Percentiles rank a stretch among this genome's conserved stretches.
Evolutionary conservation across 2,797 vertebrate genomes (phyloP).

Genomic region (Xenentodon cancila): DNA sequence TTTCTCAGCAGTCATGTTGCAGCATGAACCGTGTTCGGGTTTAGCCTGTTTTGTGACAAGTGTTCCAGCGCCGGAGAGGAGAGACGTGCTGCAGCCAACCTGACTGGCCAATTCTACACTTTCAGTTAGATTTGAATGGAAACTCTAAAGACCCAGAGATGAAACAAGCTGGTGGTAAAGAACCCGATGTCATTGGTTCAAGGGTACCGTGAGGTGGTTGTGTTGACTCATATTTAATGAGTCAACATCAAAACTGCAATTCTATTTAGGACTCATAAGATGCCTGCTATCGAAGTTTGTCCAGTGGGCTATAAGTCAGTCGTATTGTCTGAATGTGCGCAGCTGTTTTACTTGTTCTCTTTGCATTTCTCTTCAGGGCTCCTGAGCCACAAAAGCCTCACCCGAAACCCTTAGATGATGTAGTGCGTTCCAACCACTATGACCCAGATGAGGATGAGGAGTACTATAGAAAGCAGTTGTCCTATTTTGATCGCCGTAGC

Average conservation of each 20-base stretch:
- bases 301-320: not conserved
- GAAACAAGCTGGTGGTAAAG: too few species aligned
- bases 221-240: not conserved
- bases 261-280: not conserved
- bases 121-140: too few species aligned
- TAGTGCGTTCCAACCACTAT: slow-evolving; percentile 91
- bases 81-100: too few species aligned
- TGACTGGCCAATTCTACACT: too few species aligned
- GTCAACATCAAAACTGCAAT: not conserved
- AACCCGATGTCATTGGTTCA: too few species aligned
- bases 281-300: not conserved
- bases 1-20: too few species aligned
- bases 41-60: too few species aligned
- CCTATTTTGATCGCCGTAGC: slow-evolving; percentile 94
- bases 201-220: too few species aligned
- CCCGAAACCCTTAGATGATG: slow-evolving; percentile 88
- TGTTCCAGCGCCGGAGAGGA: too few species aligned
- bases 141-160: too few species aligned
- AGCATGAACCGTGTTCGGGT: too few species aligned
- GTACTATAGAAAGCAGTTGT: slow-evolving; percentile 96
- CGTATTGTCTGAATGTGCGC: not conserved
- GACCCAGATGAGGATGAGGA: slow-evolving; percentile 96
- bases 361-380: slow-evolving; percentile 77
- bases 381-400: slow-evolving; percentile 97
- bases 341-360: slow-evolving; percentile 9